Base-by-base conservation (phyloP, 2,113 vertebrate genomes). In the Gobiocypris rarus region DNA sequence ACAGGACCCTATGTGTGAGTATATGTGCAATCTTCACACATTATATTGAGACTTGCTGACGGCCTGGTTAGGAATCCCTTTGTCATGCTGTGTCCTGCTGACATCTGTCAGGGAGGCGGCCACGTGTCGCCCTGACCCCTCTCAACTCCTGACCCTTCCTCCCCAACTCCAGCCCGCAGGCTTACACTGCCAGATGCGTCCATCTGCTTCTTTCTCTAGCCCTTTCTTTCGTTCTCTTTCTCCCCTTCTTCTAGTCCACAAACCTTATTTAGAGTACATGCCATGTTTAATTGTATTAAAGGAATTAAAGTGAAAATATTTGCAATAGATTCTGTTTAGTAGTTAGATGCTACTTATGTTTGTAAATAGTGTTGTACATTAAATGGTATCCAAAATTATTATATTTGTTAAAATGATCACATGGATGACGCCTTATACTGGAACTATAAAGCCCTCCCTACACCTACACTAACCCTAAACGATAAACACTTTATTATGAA, bases 51-150 rank as follows among this genome's bases (percentile, higher is more conserved):
- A 71, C 50, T 59, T 22, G n/a, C 83, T 70, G 81, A 28, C 69
- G 4, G 56, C 56, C 43, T 58, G 31, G 54, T 71, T 58, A 45
- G 14, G 43, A 73, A 61, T 87, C 19, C 52, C 48, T 88, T 59
- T 76, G 79, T 87, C 81, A 54, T 75, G 56, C 34, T 65, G 31
- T 76, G 79, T 28, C 50, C 34, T 52, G 65, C 69, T 73, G 73
- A 78, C 69, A 81, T 59, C 58, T 83, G 75, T 82, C 74, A 43
- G 81, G 63, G 43, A 14, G 19, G n/a, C 15, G 67, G 50, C 9
- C 82, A 83, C 38, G 63, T 75, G 67, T 56, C 43, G 74, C 52
- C 61, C 54, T 19, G 41, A 82, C 74, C 58, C 63, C 43, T 65
- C 24, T 76, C 43, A 67, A 34, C 75, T 76, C 43, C 15, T 75